Percentiles rank a stretch among this genome's conserved stretches.
Evolutionary conservation across 2,113 vertebrate species (phyloP).

Genomic region (Corydoras sp.): DNA sequence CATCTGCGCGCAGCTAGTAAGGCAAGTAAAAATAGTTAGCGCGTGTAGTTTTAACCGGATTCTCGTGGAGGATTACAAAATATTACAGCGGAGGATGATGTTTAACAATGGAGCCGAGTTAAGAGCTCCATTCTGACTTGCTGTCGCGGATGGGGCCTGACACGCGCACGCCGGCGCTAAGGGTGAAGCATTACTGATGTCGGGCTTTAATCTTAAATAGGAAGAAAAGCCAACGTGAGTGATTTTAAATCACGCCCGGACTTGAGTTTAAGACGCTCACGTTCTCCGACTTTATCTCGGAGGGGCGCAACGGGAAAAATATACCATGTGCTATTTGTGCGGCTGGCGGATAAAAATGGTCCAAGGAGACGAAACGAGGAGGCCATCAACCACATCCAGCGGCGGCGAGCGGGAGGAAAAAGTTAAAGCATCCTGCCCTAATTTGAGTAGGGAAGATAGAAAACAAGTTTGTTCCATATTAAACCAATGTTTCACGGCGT

Average conservation of each 20-base stretch:
- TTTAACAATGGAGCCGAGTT: slow-evolving; percentile 44
- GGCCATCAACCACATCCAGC: too few species aligned
- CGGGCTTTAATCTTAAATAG: slow-evolving; percentile 44
- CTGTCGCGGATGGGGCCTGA: slow-evolving; percentile 25
- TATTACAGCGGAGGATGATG: slow-evolving; percentile 40
- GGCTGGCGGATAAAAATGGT: too few species aligned
- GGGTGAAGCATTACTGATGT: slow-evolving; percentile 38
- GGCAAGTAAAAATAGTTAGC: slow-evolving; percentile 77
- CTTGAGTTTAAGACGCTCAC: too few species aligned
- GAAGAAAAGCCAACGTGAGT: not conserved
- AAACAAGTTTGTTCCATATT: slow-evolving; percentile 50
- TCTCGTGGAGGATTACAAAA: slow-evolving; percentile 67
- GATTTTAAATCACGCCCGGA: too few species aligned
- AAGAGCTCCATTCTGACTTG: slow-evolving; percentile 38
- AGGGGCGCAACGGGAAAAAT: too few species aligned
- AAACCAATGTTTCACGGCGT: slow-evolving; percentile 54
- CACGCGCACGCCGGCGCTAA: slow-evolving; percentile 19
- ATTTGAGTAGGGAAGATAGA: slow-evolving; percentile 39
- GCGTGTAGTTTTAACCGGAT: slow-evolving; percentile 69
- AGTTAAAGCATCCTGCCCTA: slow-evolving; percentile 45
- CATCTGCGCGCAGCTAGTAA: slow-evolving; percentile 82
- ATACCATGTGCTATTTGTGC: too few species aligned
- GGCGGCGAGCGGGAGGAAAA: slow-evolving; percentile 12
- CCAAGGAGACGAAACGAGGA: too few species aligned
- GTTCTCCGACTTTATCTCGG: too few species aligned